Evolutionary conservation across 1,140 invertebrate species (phyloP), one percentile per base, ranked within the genome.

Genomic region (Neodiprion lecontei): DNA sequence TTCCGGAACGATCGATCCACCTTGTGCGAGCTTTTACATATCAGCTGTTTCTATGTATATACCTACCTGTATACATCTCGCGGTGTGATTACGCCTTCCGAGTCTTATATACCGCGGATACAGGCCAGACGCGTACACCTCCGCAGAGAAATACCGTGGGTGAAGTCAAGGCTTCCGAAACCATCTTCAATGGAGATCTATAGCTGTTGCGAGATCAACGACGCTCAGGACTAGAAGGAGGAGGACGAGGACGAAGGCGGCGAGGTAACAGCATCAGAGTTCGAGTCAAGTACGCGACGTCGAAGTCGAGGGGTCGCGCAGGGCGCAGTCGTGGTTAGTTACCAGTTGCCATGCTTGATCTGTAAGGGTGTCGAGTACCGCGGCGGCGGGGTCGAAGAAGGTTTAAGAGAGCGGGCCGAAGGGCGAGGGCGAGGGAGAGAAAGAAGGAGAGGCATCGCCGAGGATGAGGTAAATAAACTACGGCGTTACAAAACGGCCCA

Each of bases 401-500:
- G 53, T 61, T 61, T 61, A 61, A 61, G 7, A 17, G 53, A 17
- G n/a, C 53, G n/a, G 53, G 53, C 11, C 4, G 11, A 61, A 17
- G 53, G 53, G n/a, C 53, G 53, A 61, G 53, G 3, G 28, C 5
- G 28, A 61, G 53, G 53, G 28, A 40, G 28, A 40, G 28, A 40
- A 40, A 40, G 28, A 40, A 40, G 28, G n/a, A 12, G 53, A 61
- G 53, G 11, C 53, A 40, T 61, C 53, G 11, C 53, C 53, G n/a
- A 61, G 53, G 53, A 9, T 61, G n/a, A 61, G n/a, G 53, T 61
- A 61, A 61, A 61, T 61, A 61, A 61, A 61, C 53, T 61, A 61
- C n/a, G 53, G n/a, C 53, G 53, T 61, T 61, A 61, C 53, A 61
- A 11, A 61, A 61, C n/a, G 53, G 53, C n/a, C 53, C 53, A 12